Evolutionary conservation across 2,113 vertebrate genomes (phyloP).

Genomic region (Cepphus grylle): DNA sequence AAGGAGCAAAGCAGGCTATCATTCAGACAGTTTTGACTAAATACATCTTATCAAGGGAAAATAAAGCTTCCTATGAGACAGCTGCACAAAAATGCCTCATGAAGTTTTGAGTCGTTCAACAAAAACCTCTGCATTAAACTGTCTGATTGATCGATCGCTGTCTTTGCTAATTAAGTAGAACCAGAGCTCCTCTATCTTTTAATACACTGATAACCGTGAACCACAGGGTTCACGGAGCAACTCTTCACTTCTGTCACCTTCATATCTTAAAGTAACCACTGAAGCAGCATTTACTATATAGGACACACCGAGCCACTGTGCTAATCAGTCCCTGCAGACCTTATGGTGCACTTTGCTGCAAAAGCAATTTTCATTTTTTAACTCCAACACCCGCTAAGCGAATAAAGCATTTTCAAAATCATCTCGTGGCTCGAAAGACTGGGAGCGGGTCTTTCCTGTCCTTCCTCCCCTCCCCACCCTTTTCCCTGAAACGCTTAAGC

Average conservation of each 20-base stretch:
- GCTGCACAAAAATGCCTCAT: background rate
- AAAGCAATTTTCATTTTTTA: conserved; percentile 67
- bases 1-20: background rate
- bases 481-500: background rate
- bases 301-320: conserved; percentile 31
- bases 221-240: background rate
- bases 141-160: background rate
- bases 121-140: background rate
- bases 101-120: background rate
- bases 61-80: background rate
- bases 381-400: conserved; percentile 41
- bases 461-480: background rate
- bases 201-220: background rate
- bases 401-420: conserved; percentile 21
- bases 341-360: conserved; percentile 38
- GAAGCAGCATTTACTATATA: conserved; percentile 46
- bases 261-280: conserved; percentile 33
- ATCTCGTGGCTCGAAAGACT: background rate
- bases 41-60: background rate
- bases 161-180: conserved; percentile 40
- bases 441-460: background rate
- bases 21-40: background rate
- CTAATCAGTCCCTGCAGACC: conserved; percentile 66
- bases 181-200: background rate
- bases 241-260: conserved; percentile 52